These are phyloP conservation scores for Saccostrea echinata DNA, from an alignment of 1,140 invertebrate species.

Conservation along the genomic window DNA sequence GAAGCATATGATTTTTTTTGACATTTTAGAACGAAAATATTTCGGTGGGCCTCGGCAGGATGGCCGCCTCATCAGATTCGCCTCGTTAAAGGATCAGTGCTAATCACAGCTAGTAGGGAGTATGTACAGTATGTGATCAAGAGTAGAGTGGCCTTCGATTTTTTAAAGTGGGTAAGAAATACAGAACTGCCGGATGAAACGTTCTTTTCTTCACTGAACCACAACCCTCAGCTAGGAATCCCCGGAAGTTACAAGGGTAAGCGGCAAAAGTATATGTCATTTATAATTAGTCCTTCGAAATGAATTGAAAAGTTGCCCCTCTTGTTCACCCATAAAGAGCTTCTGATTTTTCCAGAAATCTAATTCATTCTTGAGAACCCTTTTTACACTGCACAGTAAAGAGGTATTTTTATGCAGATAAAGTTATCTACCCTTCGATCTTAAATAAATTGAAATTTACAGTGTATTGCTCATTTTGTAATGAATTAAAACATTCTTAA, in stretches of 20 bases:
- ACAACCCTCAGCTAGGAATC: background rate
- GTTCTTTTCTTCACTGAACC: conserved; percentile 60
- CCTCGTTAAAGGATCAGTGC: conserved; percentile 71
- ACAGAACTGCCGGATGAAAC: conserved; percentile 73
- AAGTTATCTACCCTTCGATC: no score
- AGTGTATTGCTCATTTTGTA: no score
- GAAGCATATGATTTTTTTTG: conserved; percentile 24
- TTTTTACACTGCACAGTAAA: no score
- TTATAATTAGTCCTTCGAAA: no score
- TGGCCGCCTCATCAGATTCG: conserved; percentile 63
- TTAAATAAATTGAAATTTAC: no score
- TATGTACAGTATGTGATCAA: conserved; percentile 72
- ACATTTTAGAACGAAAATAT: conserved; percentile 61
- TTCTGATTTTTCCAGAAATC: background rate
- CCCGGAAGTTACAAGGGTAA: conserved; percentile 8
- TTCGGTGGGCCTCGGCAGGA: conserved; percentile 52
- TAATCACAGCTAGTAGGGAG: conserved; percentile 64
- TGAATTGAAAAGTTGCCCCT: background rate
- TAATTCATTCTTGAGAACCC: no score
- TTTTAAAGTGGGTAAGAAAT: conserved; percentile 69
- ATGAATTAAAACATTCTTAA: no score
- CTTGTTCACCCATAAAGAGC: background rate
- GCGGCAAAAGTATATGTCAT: background rate
- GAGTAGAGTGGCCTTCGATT: conserved; percentile 58
- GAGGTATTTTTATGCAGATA: no score